Base-by-base conservation (phyloP, 2,888 invertebrate species). In the Lochmaea capreae region DNA sequence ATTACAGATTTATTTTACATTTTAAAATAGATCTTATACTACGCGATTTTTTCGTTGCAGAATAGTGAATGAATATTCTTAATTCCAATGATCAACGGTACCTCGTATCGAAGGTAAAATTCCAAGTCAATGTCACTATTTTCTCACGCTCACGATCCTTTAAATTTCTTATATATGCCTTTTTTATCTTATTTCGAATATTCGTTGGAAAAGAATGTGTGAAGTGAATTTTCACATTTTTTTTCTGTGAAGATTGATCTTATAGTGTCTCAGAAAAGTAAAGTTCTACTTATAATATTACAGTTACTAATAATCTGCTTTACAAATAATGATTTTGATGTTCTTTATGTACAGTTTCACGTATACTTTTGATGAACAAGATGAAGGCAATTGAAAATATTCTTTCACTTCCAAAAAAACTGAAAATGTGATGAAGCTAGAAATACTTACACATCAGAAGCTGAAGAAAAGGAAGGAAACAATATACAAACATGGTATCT, bases 71-170 rank as follows among this genome's bases (percentile, higher is more conserved):
- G 62, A 62, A 52, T 62, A 33, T 52, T 69, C 22, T 61, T 16
- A 62, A 61, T 62, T 69, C 33, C 62, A 52, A 42, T 33, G 22
- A 39, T 49, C 46, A 67, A 42, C 67, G 65, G 11, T 33, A 12
- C 63, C 54, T 63, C 43, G 57, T 70, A 63, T 70, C 61, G 63
- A 26, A 70, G 70, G 70, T 70, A 70, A 63, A 57, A 70, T 65
- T 70, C 70, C 70, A n/a, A 61, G 54, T 46, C 70, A 70, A 70
- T 70, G 70, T 63, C 70, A 70, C 70, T 70, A 63, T 65, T 70
- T 70, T 70, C 70, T 70, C 70, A 70, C 70, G 70, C 63, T 70
- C 63, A 70, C 70, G 52, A 63, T 65, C 16, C 57, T 57, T 70
- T 18, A 65, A 46, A 70, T 70, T 70, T 70, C 63, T 63, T 59